Percentiles rank a stretch among this genome's conserved stretches.
phyloP scores from a whole-genome alignment of 2,797 vertebrate species.

The Hoplostethus mediterraneus region DNA sequence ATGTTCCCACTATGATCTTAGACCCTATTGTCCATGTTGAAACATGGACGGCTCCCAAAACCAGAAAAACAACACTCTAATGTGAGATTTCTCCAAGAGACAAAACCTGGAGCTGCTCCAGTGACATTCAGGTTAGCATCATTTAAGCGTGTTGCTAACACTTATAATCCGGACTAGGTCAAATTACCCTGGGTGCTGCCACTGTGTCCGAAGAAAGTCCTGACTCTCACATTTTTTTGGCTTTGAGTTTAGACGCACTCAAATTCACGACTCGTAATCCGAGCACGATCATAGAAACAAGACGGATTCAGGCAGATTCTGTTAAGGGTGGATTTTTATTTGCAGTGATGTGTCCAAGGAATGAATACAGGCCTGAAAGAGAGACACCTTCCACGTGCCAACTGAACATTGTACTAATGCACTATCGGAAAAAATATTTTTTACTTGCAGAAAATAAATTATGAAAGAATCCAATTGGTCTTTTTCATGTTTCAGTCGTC shows the following conservation, averaged over 20 bases:
- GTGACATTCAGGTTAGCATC: no score
- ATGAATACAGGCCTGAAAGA: constrained; percentile 14
- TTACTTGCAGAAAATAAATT: constrained; percentile 74
- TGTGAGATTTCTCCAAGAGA: no score
- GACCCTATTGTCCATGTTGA: no score
- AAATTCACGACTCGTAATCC: neutral
- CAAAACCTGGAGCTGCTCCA: no score
- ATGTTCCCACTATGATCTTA: no score
- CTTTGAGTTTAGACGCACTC: neutral
- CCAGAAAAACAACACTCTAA: no score
- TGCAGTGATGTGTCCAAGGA: neutral
- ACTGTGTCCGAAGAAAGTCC: neutral
- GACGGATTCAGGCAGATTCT: neutral
- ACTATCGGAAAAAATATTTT: constrained; percentile 68
- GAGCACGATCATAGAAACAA: neutral
- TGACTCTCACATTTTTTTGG: no score
- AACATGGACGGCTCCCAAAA: no score
- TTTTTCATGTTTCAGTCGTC: constrained; percentile 12
- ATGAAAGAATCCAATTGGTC: constrained; percentile 38
- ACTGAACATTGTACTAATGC: constrained; percentile 74
- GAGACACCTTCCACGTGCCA: constrained; percentile 68
- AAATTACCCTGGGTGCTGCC: no score
- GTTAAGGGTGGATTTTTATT: neutral
- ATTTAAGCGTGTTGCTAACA: no score
- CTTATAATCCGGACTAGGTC: no score